Percentiles rank a stretch among this genome's conserved stretches.
Evolutionary conservation across 2,113 vertebrate genomes (phyloP).

Genomic region (Phalacrocorax aristotelis): DNA sequence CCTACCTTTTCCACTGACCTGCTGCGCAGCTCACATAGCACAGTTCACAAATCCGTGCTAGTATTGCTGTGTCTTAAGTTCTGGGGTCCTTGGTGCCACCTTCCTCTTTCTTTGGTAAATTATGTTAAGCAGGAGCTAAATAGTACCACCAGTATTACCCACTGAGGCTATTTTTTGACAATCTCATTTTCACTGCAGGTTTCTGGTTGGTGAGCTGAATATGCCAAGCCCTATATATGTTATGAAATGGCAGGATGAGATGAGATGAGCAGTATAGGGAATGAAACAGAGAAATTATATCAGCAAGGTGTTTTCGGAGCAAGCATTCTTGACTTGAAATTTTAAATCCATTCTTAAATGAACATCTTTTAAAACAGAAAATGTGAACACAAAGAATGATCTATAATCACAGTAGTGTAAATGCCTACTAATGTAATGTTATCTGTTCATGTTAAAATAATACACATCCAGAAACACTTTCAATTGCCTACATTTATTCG

Average conservation of each 20-base stretch:
- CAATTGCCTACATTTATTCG: not conserved
- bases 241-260: not conserved
- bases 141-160: not conserved
- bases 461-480: not conserved
- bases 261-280: not conserved
- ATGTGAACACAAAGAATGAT: fast-evolving
- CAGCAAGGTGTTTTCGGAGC: not conserved
- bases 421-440: not conserved
- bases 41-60: not conserved
- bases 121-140: not conserved
- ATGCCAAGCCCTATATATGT: not conserved
- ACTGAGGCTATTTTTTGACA: not conserved
- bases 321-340: not conserved
- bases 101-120: not conserved
- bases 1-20: not conserved
- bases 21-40: not conserved
- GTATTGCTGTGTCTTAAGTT: not conserved
- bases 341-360: not conserved
- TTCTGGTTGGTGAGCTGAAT: not conserved
- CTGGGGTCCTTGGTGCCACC: not conserved
- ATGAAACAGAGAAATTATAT: not conserved
- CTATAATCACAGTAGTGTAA: not conserved
- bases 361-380: not conserved
- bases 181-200: not conserved
- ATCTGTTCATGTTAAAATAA: not conserved